Base-by-base conservation (phyloP, 2,113 vertebrate genomes). In the Pseudorectes ferrugineus region DNA sequence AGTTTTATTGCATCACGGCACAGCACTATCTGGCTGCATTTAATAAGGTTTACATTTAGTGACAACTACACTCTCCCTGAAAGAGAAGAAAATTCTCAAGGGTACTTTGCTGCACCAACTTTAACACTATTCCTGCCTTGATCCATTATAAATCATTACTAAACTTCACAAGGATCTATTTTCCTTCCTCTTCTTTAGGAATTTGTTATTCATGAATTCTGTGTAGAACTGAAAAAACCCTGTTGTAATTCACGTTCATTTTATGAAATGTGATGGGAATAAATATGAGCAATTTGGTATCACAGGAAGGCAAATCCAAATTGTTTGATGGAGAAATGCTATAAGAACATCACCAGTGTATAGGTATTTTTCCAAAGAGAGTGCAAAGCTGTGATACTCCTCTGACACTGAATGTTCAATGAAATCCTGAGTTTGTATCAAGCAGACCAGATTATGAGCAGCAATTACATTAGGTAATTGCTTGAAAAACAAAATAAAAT, bases 381-480 rank as follows among this genome's bases (percentile, higher is more conserved):
- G 49, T 45, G 58, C 67, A 85, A 85, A 82, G 52, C 65, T 83
- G n/a, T 62, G 54, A 29, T 75, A 74, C 6, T 86, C 48, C 42
- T 95, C 45, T 73, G 29, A 31, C 66, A n/a, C 61, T 66, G 48
- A 52, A 78, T 12, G 3, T 77, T 92, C n/a, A 52, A 10, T 43
- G 49, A 86, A 77, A 87, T 79, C 22, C 51, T 36, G 36, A 88
- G 61, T 71, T 84, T 71, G 15, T 72, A 62, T 67, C 67, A 92
- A 66, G 72, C 79, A 93, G 38, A 46, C 46, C 62, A 77, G 70
- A 85, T 82, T 89, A 83, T 36, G 11, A 92, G 63, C 45, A 80
- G 66, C 70, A 89, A 95, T 93, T 87, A 79, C 62, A 87, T 89
- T 85, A 82, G 70, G 35, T 77, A 87, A 95, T 77, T 89, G 88